Base-by-base conservation (phyloP, 2,113 vertebrate species). In the Strigops habroptila region DNA sequence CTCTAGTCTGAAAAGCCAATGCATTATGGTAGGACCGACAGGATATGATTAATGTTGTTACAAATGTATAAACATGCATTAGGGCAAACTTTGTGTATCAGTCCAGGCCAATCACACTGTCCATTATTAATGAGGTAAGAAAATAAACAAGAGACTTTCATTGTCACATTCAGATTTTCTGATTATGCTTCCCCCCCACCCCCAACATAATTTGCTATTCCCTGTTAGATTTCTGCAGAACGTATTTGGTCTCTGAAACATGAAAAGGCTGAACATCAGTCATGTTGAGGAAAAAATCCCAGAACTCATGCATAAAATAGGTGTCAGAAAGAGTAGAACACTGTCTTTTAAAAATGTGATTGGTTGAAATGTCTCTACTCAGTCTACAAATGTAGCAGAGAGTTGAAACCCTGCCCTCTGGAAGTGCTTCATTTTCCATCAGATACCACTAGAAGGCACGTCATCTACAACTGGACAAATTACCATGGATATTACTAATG, bases 1-100 rank as follows among this genome's bases (percentile, higher is more conserved):
- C 44, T 94, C 39, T 59, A 46, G 11, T 62, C 55, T 86, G 48
- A 95, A 94, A 87, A 81, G 25, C 22, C 39, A 62, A 6, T 48
- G 39, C 37, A 82, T 69, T 92, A 53, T 0, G 0, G 37, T 52
- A 86, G 37, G n/a, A 46, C 17, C 68, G 78, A 91, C 48, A 76
- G 46, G 65, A 91, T 94, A 79, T 49, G 30, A 95, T 94, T 91
- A 82, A 82, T 75, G 55, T 52, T 75, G 49, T 82, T 94, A 62
- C 86, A 76, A 63, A 52, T 41, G 10, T 78, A 90, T 53, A 48
- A 88, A 18, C 28, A 27, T 73, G 31, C 84, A 63, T 81, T 57
- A 88, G 15, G 51, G 15, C 10, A 93, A 93, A 86, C 27, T 41
- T n/a, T 57, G 7, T 59, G 12, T 65, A 65, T 57, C 31, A 49